phyloP scores from a whole-genome alignment of 1,140 invertebrate species.

The Leptinotarsa lineolata region DNA sequence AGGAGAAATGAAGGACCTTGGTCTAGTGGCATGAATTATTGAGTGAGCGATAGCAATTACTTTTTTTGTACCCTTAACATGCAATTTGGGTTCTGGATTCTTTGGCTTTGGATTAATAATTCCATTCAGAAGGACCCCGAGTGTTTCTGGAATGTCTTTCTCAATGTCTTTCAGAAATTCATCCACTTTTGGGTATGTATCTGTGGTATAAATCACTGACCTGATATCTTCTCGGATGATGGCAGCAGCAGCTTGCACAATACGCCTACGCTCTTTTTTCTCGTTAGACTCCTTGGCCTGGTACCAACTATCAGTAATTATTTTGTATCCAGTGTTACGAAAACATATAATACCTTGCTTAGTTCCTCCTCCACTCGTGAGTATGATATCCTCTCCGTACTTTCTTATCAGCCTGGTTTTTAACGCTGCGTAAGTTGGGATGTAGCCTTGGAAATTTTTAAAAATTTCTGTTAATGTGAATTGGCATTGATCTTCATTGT shows the following conservation, averaged over 20 bases:
- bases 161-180: slow-evolving; percentile 12
- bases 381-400: slow-evolving; percentile 1
- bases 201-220: slow-evolving; percentile 14
- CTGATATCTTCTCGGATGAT: slow-evolving; percentile 6
- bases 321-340: slow-evolving; percentile 7
- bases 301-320: not conserved
- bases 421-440: not conserved
- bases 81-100: not conserved
- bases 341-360: not conserved
- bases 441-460: not conserved
- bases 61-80: not conserved
- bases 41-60: slow-evolving; percentile 13
- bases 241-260: slow-evolving; percentile 3
- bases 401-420: slow-evolving; percentile 2
- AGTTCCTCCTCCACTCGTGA: slow-evolving; percentile 1
- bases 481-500: slow-evolving; percentile 12
- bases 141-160: slow-evolving; percentile 16
- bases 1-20: not conserved
- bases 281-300: not conserved
- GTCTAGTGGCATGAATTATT: slow-evolving; percentile 13
- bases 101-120: slow-evolving; percentile 9
- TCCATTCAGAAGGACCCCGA: not conserved
- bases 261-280: not conserved
- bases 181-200: slow-evolving; percentile 9
- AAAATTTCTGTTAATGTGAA: slow-evolving; percentile 4